phyloP scores from a whole-genome alignment of 2,113 vertebrate species.

The Proteles cristata region DNA sequence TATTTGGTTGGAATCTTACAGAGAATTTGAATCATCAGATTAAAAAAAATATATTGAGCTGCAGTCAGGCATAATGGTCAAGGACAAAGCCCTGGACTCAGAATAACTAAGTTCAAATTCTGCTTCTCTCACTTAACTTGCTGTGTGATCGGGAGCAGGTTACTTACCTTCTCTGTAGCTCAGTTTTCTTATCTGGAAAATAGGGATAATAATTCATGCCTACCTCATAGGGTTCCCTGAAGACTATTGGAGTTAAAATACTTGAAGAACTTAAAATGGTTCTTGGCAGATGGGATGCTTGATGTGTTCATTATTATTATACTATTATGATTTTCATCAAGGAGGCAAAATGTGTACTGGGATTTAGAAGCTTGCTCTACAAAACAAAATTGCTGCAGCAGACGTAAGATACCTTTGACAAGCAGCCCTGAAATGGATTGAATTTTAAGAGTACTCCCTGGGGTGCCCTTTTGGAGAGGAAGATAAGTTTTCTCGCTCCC shows the following conservation, averaged over 20 bases:
- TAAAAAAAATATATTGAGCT: background rate
- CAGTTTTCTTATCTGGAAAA: slow-evolving; percentile 34
- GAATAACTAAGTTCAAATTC: background rate
- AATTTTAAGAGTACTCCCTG: background rate
- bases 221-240: background rate
- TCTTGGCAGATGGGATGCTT: background rate
- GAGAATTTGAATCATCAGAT: slow-evolving; percentile 50
- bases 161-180: background rate
- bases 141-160: background rate
- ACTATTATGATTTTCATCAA: background rate
- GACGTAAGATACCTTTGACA: background rate
- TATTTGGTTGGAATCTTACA: background rate
- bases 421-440: background rate
- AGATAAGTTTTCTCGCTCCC: background rate
- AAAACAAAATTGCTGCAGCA: background rate
- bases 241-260: background rate
- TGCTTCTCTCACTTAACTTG: background rate
- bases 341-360: background rate
- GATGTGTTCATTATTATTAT: no score
- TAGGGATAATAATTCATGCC: background rate
- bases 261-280: background rate
- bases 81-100: background rate
- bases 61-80: background rate
- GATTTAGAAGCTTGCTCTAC: background rate
- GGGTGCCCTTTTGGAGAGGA: background rate